Base-by-base conservation (phyloP, 1,140 invertebrate genomes). In the Ceratitis capitata region DNA sequence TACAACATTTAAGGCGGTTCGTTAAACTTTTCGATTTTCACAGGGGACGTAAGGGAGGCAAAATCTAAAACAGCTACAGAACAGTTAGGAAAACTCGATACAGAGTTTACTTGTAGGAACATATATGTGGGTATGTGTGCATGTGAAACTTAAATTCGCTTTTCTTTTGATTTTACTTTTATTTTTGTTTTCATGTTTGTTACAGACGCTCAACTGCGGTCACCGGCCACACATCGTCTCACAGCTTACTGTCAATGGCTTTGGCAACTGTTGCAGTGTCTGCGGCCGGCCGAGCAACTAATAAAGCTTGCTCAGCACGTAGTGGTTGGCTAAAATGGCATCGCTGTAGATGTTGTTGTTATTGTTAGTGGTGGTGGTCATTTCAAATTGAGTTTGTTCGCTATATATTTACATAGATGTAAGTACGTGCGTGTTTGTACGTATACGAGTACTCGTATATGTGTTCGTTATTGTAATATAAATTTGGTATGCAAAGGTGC, bases 241-340 rank as follows among this genome's bases (percentile, higher is more conserved):
- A n/a, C n/a, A n/a, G n/a, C n/a, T n/a, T n/a, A 78, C n/a, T 78
- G 35, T 78, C 69, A 78, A 78, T 78, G 69, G 69, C 69, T 26
- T 39, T 78, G 69, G 29, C 16, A 39, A 12, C 64, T 5, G 64
- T 10, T 19, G 64, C 29, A 19, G 39, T 2, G 35, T 42, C 64
- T 74, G 19, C 39, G 35, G 16, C 3, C 64, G 39, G 1, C n/a
- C 3, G 39, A n/a, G 19, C n/a, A 45, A 39, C 39, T 39, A 35
- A 78, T 78, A 35, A 42, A 10, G 69, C 69, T 19, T 78, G 69
- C 69, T n/a, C 9, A 45, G 14, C 69, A 78, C 69, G 69, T 78
- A 78, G 69, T n/a, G 39, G 69, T n/a, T 42, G 35, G 9, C 35
- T 42, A 39, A 42, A 26, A 32, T 39, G 35, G 45, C 69, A n/a